phyloP scores from a whole-genome alignment of 2,888 invertebrate genomes.

The Amblyjoppa proteus region DNA sequence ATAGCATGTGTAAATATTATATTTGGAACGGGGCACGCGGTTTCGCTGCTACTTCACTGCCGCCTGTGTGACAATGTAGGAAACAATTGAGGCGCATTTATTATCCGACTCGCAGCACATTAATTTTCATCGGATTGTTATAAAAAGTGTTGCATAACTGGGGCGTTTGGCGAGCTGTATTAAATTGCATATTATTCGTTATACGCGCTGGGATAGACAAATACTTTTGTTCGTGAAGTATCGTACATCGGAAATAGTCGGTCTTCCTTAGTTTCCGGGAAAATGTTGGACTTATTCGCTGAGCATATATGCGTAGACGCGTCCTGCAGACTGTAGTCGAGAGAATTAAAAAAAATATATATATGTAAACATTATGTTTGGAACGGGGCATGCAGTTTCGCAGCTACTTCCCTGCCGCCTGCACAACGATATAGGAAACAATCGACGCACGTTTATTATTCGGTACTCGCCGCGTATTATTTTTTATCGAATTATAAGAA shows the following conservation, averaged over 20 bases:
- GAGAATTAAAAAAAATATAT: background rate
- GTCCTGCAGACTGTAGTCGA: too few species aligned
- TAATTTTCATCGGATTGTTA: background rate
- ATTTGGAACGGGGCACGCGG: slow-evolving; percentile 3
- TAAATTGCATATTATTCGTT: background rate
- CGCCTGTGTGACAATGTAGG: background rate
- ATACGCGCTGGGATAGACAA: slow-evolving; percentile 89
- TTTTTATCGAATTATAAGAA: background rate
- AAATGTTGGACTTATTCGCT: too few species aligned
- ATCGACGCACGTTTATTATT: background rate
- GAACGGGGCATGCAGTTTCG: background rate
- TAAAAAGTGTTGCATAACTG: background rate
- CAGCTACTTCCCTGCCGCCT: slow-evolving; percentile 19
- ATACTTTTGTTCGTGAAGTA: background rate
- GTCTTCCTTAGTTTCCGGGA: too few species aligned
- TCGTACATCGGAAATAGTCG: too few species aligned
- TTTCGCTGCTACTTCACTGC: slow-evolving; percentile 12
- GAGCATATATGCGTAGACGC: background rate
- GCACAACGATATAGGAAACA: background rate
- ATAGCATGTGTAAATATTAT: background rate
- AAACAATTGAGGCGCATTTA: background rate
- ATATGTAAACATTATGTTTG: background rate
- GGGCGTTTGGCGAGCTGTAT: background rate
- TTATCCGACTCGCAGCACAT: background rate
- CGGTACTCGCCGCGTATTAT: background rate